These are phyloP conservation scores for Conus canariensis DNA, from an alignment of 2,888 invertebrate species.

Conservation along the genomic window DNA sequence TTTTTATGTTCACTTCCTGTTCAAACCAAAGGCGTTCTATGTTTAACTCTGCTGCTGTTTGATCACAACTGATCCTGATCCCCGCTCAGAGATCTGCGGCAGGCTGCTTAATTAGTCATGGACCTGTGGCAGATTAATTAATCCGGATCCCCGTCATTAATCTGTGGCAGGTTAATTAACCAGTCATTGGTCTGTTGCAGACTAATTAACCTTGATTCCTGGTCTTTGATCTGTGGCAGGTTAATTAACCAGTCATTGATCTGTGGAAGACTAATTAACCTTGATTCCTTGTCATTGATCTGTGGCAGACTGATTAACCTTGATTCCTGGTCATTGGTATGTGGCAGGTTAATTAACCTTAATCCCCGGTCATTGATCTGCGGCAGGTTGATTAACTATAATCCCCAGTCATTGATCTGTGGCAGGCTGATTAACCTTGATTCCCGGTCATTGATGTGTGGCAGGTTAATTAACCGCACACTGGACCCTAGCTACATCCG, in stretches of 20 bases:
- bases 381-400: background rate
- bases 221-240: too few relatives aligned
- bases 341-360: background rate
- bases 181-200: background rate
- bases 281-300: too few relatives aligned
- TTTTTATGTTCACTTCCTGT: too few relatives aligned
- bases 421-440: background rate
- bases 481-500: constrained; percentile 3
- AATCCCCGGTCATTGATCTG: too few relatives aligned
- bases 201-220: background rate
- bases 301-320: background rate
- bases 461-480: constrained; percentile 2
- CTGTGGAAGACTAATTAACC: too few relatives aligned
- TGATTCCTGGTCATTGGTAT: too few relatives aligned
- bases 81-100: too few relatives aligned
- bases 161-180: background rate
- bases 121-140: too few relatives aligned
- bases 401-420: background rate
- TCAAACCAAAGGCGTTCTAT: too few relatives aligned
- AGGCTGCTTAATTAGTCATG: background rate
- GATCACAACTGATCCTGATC: too few relatives aligned
- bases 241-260: background rate
- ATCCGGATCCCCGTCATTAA: too few relatives aligned
- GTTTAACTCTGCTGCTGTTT: too few relatives aligned
- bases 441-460: background rate